Evolutionary conservation across 1,140 invertebrate genomes (phyloP).

Genomic region (Propsilocerus akamusi): DNA sequence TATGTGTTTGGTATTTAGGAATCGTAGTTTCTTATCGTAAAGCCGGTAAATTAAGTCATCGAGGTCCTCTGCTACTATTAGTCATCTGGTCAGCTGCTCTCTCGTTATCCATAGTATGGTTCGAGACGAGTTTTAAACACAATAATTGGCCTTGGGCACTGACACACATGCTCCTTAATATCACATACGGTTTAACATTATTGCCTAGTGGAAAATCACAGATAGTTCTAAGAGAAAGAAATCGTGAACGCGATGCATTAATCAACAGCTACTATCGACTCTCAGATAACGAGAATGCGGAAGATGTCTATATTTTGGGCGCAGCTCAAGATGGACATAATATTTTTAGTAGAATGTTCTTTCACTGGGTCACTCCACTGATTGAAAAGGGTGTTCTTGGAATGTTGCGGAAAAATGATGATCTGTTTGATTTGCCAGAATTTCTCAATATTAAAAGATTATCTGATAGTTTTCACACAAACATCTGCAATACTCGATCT

Average conservation of each 20-base stretch:
- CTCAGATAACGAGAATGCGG: conserved; percentile 25
- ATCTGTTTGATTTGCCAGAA: conserved; percentile 69
- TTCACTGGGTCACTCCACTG: conserved; percentile 75
- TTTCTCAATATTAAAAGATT: conserved; percentile 15
- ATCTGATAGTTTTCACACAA: conserved; percentile 15
- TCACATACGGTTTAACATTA: conserved; percentile 39
- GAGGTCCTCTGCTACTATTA: conserved; percentile 48
- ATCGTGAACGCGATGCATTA: not conserved
- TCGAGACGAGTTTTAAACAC: not conserved
- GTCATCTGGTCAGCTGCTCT: conserved; percentile 32
- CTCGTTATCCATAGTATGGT: not conserved
- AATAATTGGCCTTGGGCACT: conserved; percentile 28
- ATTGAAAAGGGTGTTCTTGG: conserved; percentile 63
- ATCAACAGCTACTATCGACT: conserved; percentile 29
- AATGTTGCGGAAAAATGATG: conserved; percentile 51
- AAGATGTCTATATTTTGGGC: conserved; percentile 45
- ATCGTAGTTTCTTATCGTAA: conserved; percentile 49
- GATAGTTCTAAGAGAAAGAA: not conserved
- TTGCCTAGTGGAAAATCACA: conserved; percentile 28
- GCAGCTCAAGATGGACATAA: conserved; percentile 59
- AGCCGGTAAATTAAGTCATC: conserved; percentile 37
- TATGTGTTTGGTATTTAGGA: conserved; percentile 13
- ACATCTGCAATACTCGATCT: conserved; percentile 21
- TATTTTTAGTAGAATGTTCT: conserved; percentile 53
- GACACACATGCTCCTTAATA: conserved; percentile 29